Evolutionary conservation across 30 jellyfish, hydroid and myxozoan genomes (phyloP).

Genomic region (Turritopsis dohrnii): DNA sequence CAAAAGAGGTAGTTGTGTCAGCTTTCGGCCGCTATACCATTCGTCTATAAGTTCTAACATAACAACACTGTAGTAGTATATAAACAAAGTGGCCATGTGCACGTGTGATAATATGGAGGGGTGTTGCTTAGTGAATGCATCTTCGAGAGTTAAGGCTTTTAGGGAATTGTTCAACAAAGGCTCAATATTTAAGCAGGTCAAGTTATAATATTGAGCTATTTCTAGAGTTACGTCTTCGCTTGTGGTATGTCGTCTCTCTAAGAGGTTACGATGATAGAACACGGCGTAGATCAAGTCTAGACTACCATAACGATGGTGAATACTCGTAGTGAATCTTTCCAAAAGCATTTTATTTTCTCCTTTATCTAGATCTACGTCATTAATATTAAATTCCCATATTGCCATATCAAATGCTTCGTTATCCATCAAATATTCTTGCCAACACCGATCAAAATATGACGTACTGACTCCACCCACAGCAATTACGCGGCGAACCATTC

Average conservation of each 20-base stretch:
- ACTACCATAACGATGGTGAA: neutral
- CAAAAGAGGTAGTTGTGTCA: neutral
- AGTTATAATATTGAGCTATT: conserved; percentile 9
- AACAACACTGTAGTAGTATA: neutral
- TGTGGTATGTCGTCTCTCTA: conserved; percentile 12
- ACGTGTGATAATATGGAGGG: neutral
- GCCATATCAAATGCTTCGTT: conserved; percentile 70
- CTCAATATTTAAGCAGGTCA: conserved; percentile 27
- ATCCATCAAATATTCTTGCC: conserved; percentile 67
- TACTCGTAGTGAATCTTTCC: neutral
- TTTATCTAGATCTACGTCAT: conserved; percentile 46
- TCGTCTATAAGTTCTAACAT: neutral
- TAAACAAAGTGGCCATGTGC: neutral
- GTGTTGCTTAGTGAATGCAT: neutral
- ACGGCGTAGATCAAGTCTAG: conserved; percentile 12
- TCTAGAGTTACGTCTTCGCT: conserved; percentile 2
- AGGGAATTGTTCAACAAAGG: neutral
- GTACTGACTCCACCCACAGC: conserved; percentile 97
- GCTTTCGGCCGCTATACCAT: neutral
- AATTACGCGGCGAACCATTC: conserved; percentile 52
- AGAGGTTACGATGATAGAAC: conserved; percentile 11
- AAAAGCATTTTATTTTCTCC: conserved; percentile 1
- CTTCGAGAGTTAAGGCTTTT: neutral
- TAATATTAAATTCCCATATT: conserved; percentile 83
- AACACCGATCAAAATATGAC: conserved; percentile 67